Evolutionary conservation across 2,797 vertebrate species (phyloP).

Genomic region (Salmo trutta): DNA sequence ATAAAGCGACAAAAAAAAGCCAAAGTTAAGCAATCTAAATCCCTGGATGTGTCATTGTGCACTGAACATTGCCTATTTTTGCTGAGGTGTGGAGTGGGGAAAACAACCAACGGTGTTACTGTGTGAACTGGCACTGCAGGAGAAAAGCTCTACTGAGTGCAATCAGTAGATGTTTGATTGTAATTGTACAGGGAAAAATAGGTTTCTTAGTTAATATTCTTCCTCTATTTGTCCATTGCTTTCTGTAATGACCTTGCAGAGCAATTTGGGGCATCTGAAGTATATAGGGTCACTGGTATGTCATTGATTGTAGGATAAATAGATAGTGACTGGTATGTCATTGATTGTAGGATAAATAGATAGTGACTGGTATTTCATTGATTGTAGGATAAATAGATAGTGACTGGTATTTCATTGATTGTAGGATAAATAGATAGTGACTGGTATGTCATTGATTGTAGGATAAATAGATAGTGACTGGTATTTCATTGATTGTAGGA

Average conservation of each 20-base stretch:
- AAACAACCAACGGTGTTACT: neutral
- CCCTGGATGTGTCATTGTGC: no score
- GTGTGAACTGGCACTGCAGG: constrained; percentile 45
- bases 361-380: no score
- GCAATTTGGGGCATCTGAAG: constrained; percentile 12
- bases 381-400: no score
- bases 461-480: no score
- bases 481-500: no score
- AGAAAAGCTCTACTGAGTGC: constrained; percentile 59
- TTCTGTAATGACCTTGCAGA: constrained; percentile 46
- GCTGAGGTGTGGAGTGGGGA: neutral
- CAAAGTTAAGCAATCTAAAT: no score
- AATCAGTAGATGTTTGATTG: constrained; percentile 64
- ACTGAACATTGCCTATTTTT: neutral
- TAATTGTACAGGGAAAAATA: constrained; percentile 48
- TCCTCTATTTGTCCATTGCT: constrained; percentile 40
- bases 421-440: no score
- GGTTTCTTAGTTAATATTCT: constrained; percentile 45
- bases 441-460: no score
- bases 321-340: no score
- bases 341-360: no score
- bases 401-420: no score
- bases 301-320: no score
- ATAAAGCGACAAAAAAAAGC: neutral
- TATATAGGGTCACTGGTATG: neutral